Evolutionary conservation across 2,888 invertebrate species (phyloP).

Genomic region (Alitta virens): DNA sequence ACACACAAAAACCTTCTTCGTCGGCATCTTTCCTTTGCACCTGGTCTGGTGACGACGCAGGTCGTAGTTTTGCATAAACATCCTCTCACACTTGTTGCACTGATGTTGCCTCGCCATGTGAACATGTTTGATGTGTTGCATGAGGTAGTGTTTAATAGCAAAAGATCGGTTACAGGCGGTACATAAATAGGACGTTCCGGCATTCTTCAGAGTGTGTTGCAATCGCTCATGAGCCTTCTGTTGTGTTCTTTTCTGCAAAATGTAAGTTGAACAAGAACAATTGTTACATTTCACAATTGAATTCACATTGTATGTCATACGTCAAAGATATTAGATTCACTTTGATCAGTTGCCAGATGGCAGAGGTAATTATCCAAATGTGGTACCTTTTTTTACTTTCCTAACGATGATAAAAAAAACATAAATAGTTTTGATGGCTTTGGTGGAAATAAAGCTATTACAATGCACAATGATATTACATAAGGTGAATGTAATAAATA

Average conservation of each 20-base stretch:
- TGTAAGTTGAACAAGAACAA: no score
- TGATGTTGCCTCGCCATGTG: constrained; percentile 10
- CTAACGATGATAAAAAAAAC: no score
- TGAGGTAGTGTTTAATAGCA: constrained; percentile 20
- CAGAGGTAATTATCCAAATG: background rate
- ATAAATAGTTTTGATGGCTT: no score
- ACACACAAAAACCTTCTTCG: background rate
- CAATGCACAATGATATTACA: no score
- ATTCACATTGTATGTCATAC: no score
- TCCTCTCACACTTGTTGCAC: constrained; percentile 11
- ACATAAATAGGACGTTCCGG: constrained; percentile 17
- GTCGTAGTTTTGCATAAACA: background rate
- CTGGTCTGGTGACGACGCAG: background rate
- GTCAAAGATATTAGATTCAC: no score
- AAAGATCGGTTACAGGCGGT: constrained; percentile 19
- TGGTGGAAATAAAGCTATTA: no score
- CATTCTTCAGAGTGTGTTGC: constrained; percentile 10
- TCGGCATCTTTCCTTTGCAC: background rate
- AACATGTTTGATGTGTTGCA: constrained; percentile 20
- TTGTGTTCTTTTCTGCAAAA: constrained; percentile 12
- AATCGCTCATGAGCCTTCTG: constrained; percentile 16
- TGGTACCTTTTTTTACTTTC: no score
- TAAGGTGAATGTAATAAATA: no score
- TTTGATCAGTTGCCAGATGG: background rate
- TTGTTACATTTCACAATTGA: no score